Evolutionary conservation across 2,888 invertebrate genomes (phyloP).

Genomic region (Hemaris fuciformis): DNA sequence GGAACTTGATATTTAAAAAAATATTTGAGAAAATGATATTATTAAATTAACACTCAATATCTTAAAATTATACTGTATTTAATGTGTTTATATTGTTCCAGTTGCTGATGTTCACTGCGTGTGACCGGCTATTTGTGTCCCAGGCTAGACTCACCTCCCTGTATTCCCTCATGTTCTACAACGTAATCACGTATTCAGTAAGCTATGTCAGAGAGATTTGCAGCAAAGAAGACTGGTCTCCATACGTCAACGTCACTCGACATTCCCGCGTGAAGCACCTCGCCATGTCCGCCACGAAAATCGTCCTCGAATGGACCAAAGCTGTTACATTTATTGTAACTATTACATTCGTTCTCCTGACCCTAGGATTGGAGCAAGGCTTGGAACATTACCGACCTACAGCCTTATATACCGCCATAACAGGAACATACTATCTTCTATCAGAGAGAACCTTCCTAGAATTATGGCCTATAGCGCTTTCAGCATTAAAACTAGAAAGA

Average conservation of each 20-base stretch:
- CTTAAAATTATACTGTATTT: background rate
- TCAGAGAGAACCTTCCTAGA: conserved; percentile 88
- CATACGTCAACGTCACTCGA: conserved; percentile 87
- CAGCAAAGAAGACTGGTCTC: conserved; percentile 89
- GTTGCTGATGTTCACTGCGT: conserved; percentile 87
- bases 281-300: conserved; percentile 90
- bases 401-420: conserved; percentile 83
- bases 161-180: conserved; percentile 91
- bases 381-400: conserved; percentile 88
- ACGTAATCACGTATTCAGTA: conserved; percentile 89
- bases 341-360: conserved; percentile 87
- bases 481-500: conserved; percentile 81
- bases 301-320: conserved; percentile 91
- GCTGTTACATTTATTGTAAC: conserved; percentile 90
- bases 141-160: conserved; percentile 84
- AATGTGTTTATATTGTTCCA: conserved; percentile 48
- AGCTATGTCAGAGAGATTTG: conserved; percentile 87
- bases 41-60: background rate
- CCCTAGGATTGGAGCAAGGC: conserved; percentile 88
- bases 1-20: too few species aligned
- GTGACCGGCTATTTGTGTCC: conserved; percentile 84
- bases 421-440: conserved; percentile 86
- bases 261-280: conserved; percentile 88
- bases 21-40: background rate
- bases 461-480: conserved; percentile 81